Conservation (phyloP, 2,888 invertebrate species). For the Herminia tarsipennalis region DNA sequence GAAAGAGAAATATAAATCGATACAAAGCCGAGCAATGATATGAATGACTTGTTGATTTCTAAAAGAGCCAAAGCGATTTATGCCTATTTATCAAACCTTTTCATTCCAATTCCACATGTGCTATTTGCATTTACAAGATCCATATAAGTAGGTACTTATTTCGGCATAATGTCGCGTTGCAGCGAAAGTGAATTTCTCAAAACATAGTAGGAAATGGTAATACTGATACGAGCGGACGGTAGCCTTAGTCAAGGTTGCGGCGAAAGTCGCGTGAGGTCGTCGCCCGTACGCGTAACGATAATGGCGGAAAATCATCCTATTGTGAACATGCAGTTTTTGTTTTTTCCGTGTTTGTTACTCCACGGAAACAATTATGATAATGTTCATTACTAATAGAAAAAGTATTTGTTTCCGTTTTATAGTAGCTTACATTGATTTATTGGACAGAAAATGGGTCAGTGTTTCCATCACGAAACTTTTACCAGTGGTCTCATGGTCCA, state of each 20-base stretch:
- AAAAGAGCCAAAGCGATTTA: too few species aligned
- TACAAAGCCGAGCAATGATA: too few species aligned
- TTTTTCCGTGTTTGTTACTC: slow-evolving; percentile 11
- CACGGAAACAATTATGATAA: slow-evolving; percentile 33
- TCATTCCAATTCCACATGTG: too few species aligned
- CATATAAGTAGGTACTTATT: too few species aligned
- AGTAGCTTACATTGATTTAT: too few species aligned
- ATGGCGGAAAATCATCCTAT: slow-evolving; percentile 55
- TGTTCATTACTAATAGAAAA: background rate
- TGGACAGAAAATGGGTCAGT: slow-evolving; percentile 14
- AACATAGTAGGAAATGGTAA: slow-evolving; percentile 70
- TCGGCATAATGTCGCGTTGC: slow-evolving; percentile 14
- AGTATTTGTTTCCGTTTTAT: slow-evolving; percentile 10
- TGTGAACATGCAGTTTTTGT: slow-evolving; percentile 31
- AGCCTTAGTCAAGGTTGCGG: slow-evolving; percentile 79
- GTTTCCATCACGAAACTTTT: background rate
- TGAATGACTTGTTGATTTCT: too few species aligned
- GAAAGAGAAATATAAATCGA: too few species aligned
- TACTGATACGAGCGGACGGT: slow-evolving; percentile 56
- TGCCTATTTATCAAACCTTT: too few species aligned
- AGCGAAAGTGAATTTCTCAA: slow-evolving; percentile 81
- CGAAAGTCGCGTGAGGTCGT: slow-evolving; percentile 77
- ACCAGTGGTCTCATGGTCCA: too few species aligned
- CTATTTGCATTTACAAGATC: too few species aligned
- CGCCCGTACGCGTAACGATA: slow-evolving; percentile 50